These are phyloP conservation scores for Epizoanthus illoricatus DNA, from an alignment of 92 coral and sea anemone genomes.

Conservation along the genomic window DNA sequence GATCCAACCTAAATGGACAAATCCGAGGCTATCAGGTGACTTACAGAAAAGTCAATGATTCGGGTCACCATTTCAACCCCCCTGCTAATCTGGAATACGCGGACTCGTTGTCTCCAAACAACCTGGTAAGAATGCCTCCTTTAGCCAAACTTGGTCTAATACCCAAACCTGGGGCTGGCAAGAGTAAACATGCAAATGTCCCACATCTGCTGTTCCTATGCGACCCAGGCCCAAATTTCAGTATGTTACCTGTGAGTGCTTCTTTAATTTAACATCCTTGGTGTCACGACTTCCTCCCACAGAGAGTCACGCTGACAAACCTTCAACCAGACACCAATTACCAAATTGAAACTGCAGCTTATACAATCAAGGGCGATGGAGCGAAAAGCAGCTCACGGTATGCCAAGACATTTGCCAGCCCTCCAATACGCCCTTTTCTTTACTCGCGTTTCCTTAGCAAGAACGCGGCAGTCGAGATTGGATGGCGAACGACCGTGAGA, in stretches of 20 bases:
- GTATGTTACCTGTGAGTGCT: too few relatives aligned
- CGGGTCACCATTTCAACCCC: slow-evolving; percentile 63
- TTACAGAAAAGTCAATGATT: slow-evolving; percentile 70
- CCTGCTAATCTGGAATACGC: slow-evolving; percentile 49
- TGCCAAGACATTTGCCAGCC: slow-evolving; percentile 66
- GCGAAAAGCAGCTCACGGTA: slow-evolving; percentile 59
- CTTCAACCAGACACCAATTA: slow-evolving; percentile 88
- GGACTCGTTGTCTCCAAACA: slow-evolving; percentile 55
- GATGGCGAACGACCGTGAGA: slow-evolving; percentile 70
- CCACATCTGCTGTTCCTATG: too few relatives aligned
- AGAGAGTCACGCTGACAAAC: slow-evolving; percentile 59
- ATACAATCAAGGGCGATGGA: slow-evolving; percentile 89
- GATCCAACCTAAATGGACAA: slow-evolving; percentile 71
- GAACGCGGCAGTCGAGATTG: slow-evolving; percentile 50
- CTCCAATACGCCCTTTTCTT: slow-evolving; percentile 70
- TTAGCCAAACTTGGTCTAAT: not conserved
- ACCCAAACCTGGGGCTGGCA: not conserved
- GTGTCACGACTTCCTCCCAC: not conserved
- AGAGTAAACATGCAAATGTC: too few relatives aligned
- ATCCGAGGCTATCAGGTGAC: slow-evolving; percentile 78
- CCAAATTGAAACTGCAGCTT: slow-evolving; percentile 76
- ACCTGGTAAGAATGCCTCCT: slow-evolving; percentile 49
- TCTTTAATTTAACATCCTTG: not conserved
- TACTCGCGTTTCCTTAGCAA: slow-evolving; percentile 27
- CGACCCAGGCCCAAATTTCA: not conserved